Evolutionary conservation across 2,888 invertebrate genomes (phyloP).

Genomic region (Syrista parreyssii): DNA sequence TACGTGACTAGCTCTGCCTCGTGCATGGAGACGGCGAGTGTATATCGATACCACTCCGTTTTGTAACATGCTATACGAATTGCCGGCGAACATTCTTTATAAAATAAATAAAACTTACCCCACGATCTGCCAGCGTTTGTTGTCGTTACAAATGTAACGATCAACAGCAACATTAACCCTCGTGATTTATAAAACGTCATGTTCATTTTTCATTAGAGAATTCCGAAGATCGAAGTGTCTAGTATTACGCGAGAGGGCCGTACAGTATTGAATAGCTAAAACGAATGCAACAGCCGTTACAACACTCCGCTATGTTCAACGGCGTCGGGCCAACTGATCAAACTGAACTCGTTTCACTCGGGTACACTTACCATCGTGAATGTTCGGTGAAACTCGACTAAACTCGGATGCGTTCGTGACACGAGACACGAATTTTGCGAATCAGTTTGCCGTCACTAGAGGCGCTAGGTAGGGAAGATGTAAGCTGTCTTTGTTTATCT

Average conservation of each 20-base stretch:
- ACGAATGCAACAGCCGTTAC: background rate
- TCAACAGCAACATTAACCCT: constrained; percentile 27
- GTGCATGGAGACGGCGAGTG: constrained; percentile 52
- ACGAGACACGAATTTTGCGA: background rate
- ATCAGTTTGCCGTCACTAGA: background rate
- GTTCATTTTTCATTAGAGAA: constrained; percentile 31
- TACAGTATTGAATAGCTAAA: background rate
- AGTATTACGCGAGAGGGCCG: background rate
- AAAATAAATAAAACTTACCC: constrained; percentile 48
- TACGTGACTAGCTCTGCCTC: constrained; percentile 57
- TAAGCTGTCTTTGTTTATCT: background rate
- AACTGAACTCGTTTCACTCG: background rate
- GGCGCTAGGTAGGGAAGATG: background rate
- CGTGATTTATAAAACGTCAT: constrained; percentile 43
- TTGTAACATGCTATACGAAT: background rate
- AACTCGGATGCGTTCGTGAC: background rate
- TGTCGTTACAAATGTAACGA: constrained; percentile 32
- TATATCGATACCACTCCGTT: constrained; percentile 5
- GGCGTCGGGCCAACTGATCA: background rate
- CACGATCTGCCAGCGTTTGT: constrained; percentile 49
- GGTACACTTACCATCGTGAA: background rate
- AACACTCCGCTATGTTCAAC: background rate
- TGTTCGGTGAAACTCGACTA: background rate
- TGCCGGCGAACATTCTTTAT: background rate
- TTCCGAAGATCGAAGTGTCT: background rate